Evolutionary conservation across 2,113 vertebrate genomes (phyloP), one percentile per base, ranked within the genome.

Genomic region (Bos indicus): DNA sequence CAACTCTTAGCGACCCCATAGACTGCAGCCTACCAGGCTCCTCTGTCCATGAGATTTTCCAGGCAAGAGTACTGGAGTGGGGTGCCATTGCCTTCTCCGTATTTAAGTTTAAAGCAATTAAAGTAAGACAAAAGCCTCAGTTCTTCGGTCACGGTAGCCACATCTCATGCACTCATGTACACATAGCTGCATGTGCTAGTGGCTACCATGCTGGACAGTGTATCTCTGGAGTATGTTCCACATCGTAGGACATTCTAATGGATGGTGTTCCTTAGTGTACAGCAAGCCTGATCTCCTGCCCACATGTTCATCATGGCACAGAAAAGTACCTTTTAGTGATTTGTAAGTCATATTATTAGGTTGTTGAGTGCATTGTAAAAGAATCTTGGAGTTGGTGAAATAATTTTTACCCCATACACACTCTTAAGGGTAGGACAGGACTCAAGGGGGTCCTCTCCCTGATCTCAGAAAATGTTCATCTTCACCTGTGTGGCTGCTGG

Each of bases 91-190:
- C 48, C 11, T 48, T 48, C 48, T 48, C 48, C 2, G 48, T 30
- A 54, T 54, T 95, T 57, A 83, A 86, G 46, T 57, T 91, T 74
- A 95, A 97, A 84, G 52, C 26, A 88, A 30, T 60, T 90, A 62
- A 93, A 89, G 48, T 40, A 46, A 57, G 62, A 57, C 59, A 10
- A 48, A 81, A 71, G 48, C 40, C 40, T 89, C 17, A 25, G 5
- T 48, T 82, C 25, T 89, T 54, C 10, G 11, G 21, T 67, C 62
- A 80, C 30, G 28, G 48, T 21, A 48, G 74, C 25, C 16, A 84
- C 30, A 54, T 85, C 64, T 60, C 21, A 28, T 28, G 28, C 7
- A 33, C n/a, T 52, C 15, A 25, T 74, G 21, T 40, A 40, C 36
- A 74, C 67, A 21, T 26, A 40, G 30, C 48, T 43, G 7, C 36